Base-by-base conservation (phyloP, 2,797 vertebrate genomes). In the Agapornis canus region DNA sequence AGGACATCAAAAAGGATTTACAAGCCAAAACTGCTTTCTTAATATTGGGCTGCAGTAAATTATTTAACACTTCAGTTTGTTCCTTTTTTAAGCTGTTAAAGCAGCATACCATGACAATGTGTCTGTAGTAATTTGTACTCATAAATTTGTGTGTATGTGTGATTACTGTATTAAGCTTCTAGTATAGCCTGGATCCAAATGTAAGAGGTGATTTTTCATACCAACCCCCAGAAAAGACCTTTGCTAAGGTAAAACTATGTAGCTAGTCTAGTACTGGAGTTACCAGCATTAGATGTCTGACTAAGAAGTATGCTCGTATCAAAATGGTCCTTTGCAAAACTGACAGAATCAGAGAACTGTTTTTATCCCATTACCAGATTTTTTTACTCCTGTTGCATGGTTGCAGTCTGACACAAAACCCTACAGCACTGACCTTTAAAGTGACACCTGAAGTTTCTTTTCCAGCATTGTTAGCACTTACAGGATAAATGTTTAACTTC, bases 311-410 rank as follows among this genome's bases (percentile, higher is more conserved):
- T 10, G 78, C 57, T 79, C 78, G 5, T 47, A 61, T 51, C 48
- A 86, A 35, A 89, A 35, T 1, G 10, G 49, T 66, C 21, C 31
- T 92, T 81, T 79, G 32, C 59, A 90, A 86, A 90, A 35, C 43
- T 72, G 78, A 63, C 29, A 45, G 32, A 76, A 47, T 20, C 54
- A n/a, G 63, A 64, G 35, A 17, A 31, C 21, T 66, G 37, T 42
- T 95, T 92, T 92, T 83, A 87, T 54, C 27, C 61, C 26, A 9
- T 48, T 45, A 79, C 23, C 54, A 76, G 76, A 65, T 69, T 92
- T 94, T 94, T 90, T 35, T 35, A 73, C 47, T 95, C 23, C 48
- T 93, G 13, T n/a, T 96, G 92, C 94, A 93, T 95, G 92, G 84
- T 89, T 95, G 81, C 92, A 81, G 45, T 90, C 43, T 78, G 80